Percentiles rank a stretch among this genome's conserved stretches.
These are phyloP conservation scores for Carollia perspicillata DNA, from an alignment of 2,113 vertebrate species.

Conservation along the genomic window DNA sequence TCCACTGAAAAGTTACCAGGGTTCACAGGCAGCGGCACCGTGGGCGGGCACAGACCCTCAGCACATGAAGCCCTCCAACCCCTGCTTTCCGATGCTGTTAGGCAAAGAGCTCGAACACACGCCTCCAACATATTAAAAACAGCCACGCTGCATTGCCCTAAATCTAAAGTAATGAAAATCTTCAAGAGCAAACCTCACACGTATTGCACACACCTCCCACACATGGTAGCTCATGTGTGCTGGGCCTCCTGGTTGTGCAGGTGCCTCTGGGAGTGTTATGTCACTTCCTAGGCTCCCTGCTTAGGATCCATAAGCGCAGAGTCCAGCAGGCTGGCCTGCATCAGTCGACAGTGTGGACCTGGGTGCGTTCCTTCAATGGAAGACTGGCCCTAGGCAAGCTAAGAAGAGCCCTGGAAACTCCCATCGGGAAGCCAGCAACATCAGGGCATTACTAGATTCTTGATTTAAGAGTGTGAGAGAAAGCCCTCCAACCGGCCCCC, in stretches of 20 bases:
- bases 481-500: neutral
- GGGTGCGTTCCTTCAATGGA: neutral
- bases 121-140: conserved; percentile 46
- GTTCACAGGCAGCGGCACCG: fast-evolving
- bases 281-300: no score
- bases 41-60: fast-evolving
- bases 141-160: conserved; percentile 15
- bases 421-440: neutral
- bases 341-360: neutral
- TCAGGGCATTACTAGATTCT: neutral
- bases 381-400: neutral
- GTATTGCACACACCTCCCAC: neutral
- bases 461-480: neutral
- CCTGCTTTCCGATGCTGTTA: neutral
- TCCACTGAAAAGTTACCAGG: neutral
- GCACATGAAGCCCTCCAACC: neutral
- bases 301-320: no score
- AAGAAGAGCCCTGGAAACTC: neutral
- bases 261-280: no score
- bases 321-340: fast-evolving
- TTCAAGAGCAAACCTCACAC: conserved; percentile 4
- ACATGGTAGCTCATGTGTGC: fast-evolving
- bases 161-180: conserved; percentile 34
- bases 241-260: neutral
- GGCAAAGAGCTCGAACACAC: neutral